Conservation (phyloP, 2,888 invertebrate genomes). For the Andrena trimmerana region DNA sequence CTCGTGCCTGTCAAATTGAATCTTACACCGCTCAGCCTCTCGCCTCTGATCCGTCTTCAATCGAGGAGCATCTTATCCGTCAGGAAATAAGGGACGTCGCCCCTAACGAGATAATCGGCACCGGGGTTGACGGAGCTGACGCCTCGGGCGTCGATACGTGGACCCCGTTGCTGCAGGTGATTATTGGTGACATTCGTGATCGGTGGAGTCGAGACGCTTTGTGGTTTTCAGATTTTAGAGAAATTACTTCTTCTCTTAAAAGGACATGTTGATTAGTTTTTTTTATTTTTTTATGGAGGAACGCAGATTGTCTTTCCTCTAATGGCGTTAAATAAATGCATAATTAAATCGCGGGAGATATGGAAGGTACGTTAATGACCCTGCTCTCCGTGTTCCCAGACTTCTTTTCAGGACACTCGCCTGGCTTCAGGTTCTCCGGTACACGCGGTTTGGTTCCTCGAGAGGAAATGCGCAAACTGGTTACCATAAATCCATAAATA, state of each 20-base stretch:
- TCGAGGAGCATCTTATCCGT: neutral
- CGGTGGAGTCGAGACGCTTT: too few species aligned
- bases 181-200: too few species aligned
- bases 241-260: too few species aligned
- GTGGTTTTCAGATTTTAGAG: too few species aligned
- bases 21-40: slow-evolving; percentile 55
- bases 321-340: neutral
- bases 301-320: neutral
- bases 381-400: neutral
- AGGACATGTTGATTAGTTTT: too few species aligned
- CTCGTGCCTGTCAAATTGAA: slow-evolving; percentile 64
- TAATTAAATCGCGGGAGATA: neutral
- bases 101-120: slow-evolving; percentile 31
- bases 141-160: neutral
- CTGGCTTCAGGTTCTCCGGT: neutral
- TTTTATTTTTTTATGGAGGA: too few species aligned
- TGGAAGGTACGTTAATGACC: neutral
- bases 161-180: too few species aligned
- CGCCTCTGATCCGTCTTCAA: slow-evolving; percentile 36
- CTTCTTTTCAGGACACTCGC: slow-evolving; percentile 16
- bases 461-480: slow-evolving; percentile 16
- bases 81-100: slow-evolving; percentile 15
- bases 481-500: slow-evolving; percentile 52
- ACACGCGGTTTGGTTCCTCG: slow-evolving; percentile 7
- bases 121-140: slow-evolving; percentile 4